Conservation (phyloP, 2,113 vertebrate species). For the Dicaeum eximium region DNA sequence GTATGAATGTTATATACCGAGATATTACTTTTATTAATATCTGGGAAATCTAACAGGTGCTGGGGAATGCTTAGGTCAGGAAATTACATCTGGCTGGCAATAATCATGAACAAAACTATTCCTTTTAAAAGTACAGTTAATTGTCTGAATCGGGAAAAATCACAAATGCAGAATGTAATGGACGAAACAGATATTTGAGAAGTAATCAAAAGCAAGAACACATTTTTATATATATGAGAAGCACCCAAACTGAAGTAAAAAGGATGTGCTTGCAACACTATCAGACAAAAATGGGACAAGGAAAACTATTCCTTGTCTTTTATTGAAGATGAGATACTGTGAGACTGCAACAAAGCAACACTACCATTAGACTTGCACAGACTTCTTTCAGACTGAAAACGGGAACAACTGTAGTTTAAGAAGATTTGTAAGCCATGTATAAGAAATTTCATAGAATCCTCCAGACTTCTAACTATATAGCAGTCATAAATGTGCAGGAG, state of each 20-base stretch:
- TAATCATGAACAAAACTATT: not conserved
- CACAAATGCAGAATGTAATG: not conserved
- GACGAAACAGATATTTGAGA: not conserved
- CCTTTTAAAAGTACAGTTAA: not conserved
- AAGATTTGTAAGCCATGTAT: not conserved
- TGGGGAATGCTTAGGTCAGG: not conserved
- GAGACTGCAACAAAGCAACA: not conserved
- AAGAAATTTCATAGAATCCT: not conserved
- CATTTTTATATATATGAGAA: not conserved
- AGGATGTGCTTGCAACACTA: not conserved
- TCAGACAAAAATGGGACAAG: not conserved
- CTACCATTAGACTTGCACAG: not conserved
- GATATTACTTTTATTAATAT: not conserved
- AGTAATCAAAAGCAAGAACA: not conserved
- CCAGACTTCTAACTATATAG: not conserved
- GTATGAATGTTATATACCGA: not conserved
- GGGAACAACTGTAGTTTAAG: not conserved
- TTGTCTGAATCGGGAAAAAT: not conserved
- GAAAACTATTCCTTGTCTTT: not conserved
- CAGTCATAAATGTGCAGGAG: not conserved
- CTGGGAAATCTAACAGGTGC: not conserved
- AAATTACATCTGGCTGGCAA: not conserved
- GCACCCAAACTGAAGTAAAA: not conserved
- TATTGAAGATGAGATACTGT: not conserved
- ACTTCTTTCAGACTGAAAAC: not conserved